Evolutionary conservation across 2,113 vertebrate genomes (phyloP), one percentile per base, ranked within the genome.

Genomic region (Dermatemys mawii): DNA sequence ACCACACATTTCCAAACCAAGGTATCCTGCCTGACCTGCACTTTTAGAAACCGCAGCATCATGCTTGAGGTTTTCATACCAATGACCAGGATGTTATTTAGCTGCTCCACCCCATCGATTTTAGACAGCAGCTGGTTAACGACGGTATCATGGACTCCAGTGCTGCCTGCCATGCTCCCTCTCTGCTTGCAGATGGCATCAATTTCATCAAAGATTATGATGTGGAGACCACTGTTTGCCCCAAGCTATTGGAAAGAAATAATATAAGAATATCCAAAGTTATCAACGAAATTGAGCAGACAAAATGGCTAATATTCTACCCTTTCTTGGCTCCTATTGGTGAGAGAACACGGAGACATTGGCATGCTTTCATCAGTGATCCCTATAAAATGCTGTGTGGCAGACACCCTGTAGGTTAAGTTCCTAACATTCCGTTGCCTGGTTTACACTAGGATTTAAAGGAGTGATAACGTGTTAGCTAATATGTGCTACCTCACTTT

Each of bases 171-270:
- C 99, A 99, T 99, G 98, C 99, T 99, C 81, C 99, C 99, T 57
- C 99, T 98, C 98, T 99, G 99, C 97, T 99, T 99, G 95, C 99
- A 99, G 98, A 99, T 99, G 22, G 99, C 99, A 55, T 99, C 99
- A 0, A 99, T 99, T 98, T 99, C 99, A 89, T 99, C 99, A 55
- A 99, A 99, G 95, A 99, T 99, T 95, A 99, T 99, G 97, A 99
- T 99, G 94, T 99, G 99, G 41, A 99, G 98, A 22, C 99, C 99
- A 19, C 99, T 99, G 98, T 99, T 99, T 35, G 99, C 98, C 14
- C 99, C 99, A 5, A 99, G 98, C 99, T 99, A 84, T 4, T 29
- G 81, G 87, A 84, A 84, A 89, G 80, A 85, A 91, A 92, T 46
- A 29, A 1, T 26, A 57, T 76, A 93, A 89, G 19, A 82, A 67